These are phyloP conservation scores for Calephelis perditalis DNA, from an alignment of 2,888 invertebrate species.

Conservation along the genomic window DNA sequence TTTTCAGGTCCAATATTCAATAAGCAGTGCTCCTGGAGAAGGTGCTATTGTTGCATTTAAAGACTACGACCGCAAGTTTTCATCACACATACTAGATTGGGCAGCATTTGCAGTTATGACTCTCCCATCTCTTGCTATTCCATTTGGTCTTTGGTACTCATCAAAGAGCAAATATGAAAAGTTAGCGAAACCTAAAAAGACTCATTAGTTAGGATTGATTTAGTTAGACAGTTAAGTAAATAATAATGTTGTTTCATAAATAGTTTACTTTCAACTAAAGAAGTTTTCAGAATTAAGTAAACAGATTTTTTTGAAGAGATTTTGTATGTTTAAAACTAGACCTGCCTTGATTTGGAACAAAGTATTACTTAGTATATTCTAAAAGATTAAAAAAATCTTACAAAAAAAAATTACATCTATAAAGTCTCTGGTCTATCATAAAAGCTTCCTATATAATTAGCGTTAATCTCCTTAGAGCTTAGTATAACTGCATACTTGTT, in stretches of 20 bases:
- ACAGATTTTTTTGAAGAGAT: neutral
- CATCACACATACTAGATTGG: constrained; percentile 98
- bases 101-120: constrained; percentile 97
- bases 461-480: no score
- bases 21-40: constrained; percentile 95
- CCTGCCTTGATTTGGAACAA: no score
- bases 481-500: neutral
- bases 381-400: no score
- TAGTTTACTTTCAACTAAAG: neutral
- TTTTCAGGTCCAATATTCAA: constrained; percentile 82
- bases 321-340: neutral
- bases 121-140: constrained; percentile 94
- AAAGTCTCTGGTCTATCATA: no score
- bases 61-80: constrained; percentile 97
- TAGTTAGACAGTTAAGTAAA: constrained; percentile 37
- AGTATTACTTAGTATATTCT: no score
- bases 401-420: no score
- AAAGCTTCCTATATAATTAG: no score
- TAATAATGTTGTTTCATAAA: constrained; percentile 44
- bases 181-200: constrained; percentile 84
- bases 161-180: constrained; percentile 97
- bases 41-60: constrained; percentile 94
- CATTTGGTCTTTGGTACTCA: constrained; percentile 95
- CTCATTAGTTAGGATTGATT: constrained; percentile 51
- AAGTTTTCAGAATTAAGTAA: no score